Evolutionary conservation across 37 sponge, comb jelly and placozoan genomes (phyloP).

Genomic region (Ianthella basta): DNA sequence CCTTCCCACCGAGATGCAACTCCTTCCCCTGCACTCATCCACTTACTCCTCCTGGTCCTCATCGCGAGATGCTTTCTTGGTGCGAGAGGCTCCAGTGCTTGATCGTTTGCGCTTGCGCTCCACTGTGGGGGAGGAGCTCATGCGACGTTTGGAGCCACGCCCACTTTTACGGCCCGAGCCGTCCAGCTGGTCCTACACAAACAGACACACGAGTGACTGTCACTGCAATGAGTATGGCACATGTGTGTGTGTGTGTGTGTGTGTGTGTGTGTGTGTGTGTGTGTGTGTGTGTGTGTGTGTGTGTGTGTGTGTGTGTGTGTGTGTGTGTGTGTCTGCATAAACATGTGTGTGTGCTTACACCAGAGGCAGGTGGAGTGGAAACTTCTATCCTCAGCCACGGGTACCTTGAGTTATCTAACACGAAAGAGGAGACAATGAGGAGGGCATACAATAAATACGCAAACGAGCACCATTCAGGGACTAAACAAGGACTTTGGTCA

Average conservation of each 20-base stretch:
- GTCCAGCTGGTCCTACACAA: not conserved
- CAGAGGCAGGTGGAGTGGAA: not conserved
- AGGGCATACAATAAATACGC: not conserved
- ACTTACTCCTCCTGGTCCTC: constrained; percentile 24
- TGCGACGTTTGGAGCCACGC: constrained; percentile 32
- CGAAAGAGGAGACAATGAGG: no score
- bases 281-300: not conserved
- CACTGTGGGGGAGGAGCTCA: constrained; percentile 42
- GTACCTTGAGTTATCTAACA: constrained; percentile 1
- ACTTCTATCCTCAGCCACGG: not conserved
- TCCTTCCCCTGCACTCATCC: not conserved
- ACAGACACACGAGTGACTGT: not conserved
- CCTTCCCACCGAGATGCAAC: not conserved
- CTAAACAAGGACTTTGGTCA: not conserved
- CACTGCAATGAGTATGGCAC: not conserved
- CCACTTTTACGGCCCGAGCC: not conserved
- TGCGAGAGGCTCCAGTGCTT: not conserved
- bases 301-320: constrained; percentile 1
- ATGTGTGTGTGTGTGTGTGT: constrained; percentile 1
- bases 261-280: not conserved
- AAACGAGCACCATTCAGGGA: not conserved
- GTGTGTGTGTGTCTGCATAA: not conserved
- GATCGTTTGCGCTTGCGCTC: constrained; percentile 12
- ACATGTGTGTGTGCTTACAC: no score
- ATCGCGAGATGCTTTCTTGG: constrained; percentile 4